Evolutionary conservation across 2,797 vertebrate genomes (phyloP).

Genomic region (Botia almorhae): DNA sequence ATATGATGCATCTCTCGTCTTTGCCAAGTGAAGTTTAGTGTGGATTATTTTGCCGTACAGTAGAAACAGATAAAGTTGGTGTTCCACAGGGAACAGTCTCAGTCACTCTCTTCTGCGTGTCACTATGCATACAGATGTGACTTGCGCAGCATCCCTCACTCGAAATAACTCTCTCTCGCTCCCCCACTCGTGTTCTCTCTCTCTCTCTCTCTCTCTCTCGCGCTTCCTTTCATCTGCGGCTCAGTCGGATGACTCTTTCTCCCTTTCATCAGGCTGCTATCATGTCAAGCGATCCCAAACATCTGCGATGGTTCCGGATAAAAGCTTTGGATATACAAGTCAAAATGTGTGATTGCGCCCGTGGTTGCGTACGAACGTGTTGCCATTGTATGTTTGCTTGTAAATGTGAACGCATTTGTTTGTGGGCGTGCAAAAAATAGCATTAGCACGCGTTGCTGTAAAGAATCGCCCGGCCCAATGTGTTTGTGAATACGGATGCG

Average conservation of each 20-base stretch:
- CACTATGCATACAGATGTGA: conserved; percentile 3
- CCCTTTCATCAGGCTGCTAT: conserved; percentile 42
- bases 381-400: conserved; percentile 20
- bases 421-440: conserved; percentile 32
- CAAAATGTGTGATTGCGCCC: conserved; percentile 7
- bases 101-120: neutral
- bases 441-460: conserved; percentile 33
- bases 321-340: conserved; percentile 11
- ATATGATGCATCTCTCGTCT: neutral
- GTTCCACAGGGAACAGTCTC: neutral
- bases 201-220: neutral
- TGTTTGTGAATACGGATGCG: conserved; percentile 40
- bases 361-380: neutral
- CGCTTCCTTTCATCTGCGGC: conserved; percentile 36
- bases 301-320: conserved; percentile 42
- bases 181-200: neutral
- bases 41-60: neutral
- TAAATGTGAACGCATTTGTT: conserved; percentile 40
- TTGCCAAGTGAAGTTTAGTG: neutral
- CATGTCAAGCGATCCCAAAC: conserved; percentile 38
- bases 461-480: conserved; percentile 14
- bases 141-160: neutral
- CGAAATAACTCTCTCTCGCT: neutral
- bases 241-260: conserved; percentile 35
- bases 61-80: neutral